Conservation (phyloP, 1,140 invertebrate species). For the Heterodera schachtii region DNA sequence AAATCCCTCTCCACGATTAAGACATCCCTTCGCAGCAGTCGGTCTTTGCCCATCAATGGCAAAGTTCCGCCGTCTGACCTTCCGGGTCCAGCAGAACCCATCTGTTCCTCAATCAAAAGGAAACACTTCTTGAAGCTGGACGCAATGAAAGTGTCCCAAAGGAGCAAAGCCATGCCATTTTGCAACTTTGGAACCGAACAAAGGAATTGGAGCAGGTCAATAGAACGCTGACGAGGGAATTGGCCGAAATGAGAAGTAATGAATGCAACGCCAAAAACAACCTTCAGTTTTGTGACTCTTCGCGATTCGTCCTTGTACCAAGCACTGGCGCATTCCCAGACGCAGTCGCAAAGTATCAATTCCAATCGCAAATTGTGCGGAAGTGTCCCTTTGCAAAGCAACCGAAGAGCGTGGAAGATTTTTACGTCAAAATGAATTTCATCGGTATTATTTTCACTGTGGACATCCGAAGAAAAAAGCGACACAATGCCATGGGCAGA, state of each 20-base stretch:
- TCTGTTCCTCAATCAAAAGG: conserved; percentile 30
- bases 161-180: conserved; percentile 50
- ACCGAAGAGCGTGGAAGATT: not conserved
- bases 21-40: conserved; percentile 41
- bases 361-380: conserved; percentile 31
- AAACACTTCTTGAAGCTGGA: conserved; percentile 36
- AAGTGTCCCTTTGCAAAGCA: conserved; percentile 24
- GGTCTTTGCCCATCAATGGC: conserved; percentile 30
- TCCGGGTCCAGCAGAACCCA: conserved; percentile 15
- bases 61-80: conserved; percentile 4
- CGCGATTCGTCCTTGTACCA: conserved; percentile 51
- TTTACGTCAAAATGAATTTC: not conserved
- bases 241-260: no score
- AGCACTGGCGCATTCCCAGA: conserved; percentile 48
- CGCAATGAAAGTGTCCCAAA: conserved; percentile 51
- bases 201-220: conserved; percentile 38
- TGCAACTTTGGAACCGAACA: conserved; percentile 34
- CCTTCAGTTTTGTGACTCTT: conserved; percentile 38
- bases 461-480: not conserved
- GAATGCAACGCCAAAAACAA: not conserved
- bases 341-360: conserved; percentile 47
- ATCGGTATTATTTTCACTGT: not conserved
- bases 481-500: not conserved
- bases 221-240: conserved; percentile 30
- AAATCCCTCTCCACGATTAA: conserved; percentile 42